Percentiles rank a stretch among this genome's conserved stretches.
These are phyloP conservation scores for Telenomus remus DNA, from an alignment of 1,140 invertebrate genomes.

Conservation along the genomic window DNA sequence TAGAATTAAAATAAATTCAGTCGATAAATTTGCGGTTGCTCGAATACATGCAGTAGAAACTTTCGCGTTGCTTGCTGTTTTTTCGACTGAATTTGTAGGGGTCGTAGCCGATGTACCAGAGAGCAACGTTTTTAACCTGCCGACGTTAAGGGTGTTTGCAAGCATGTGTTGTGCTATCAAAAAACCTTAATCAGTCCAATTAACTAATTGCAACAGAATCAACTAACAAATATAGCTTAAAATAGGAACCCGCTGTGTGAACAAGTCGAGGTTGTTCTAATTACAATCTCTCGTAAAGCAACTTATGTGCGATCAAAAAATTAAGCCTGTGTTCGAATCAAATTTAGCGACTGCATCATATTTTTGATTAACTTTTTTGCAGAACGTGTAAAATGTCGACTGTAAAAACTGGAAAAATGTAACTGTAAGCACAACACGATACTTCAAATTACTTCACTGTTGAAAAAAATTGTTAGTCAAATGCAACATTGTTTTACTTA, in stretches of 20 bases:
- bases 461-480: neutral
- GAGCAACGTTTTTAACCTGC: constrained; percentile 37
- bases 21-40: constrained; percentile 30
- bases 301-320: neutral
- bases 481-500: neutral
- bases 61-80: constrained; percentile 42
- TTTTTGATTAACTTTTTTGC: too few relatives aligned
- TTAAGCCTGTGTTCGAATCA: too few relatives aligned
- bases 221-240: constrained; percentile 20
- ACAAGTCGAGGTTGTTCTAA: too few relatives aligned
- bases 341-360: too few relatives aligned
- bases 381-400: too few relatives aligned
- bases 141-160: constrained; percentile 29
- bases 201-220: constrained; percentile 40
- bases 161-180: constrained; percentile 37
- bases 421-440: too few relatives aligned
- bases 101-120: constrained; percentile 29
- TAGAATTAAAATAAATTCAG: neutral
- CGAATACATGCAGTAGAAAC: constrained; percentile 39
- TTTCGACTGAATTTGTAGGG: constrained; percentile 25
- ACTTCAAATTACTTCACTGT: too few relatives aligned
- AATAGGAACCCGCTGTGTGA: neutral
- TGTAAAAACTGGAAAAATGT: too few relatives aligned
- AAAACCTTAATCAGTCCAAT: constrained; percentile 52
- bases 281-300: neutral